phyloP scores from a whole-genome alignment of 92 coral and sea anemone genomes.

The Palythoa heliodiscus region DNA sequence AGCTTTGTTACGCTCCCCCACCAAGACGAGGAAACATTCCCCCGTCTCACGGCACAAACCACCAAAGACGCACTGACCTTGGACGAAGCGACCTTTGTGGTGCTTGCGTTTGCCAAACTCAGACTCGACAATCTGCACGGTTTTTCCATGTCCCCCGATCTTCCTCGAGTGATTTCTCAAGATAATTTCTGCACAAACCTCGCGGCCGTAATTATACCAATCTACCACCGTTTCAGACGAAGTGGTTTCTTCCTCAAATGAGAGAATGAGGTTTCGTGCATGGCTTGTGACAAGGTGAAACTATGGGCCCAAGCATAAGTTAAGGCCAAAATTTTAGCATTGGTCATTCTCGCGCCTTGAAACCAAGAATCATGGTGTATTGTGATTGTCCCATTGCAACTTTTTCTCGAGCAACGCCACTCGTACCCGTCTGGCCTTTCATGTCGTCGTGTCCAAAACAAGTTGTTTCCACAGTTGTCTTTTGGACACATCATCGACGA shows the following conservation, averaged over 20 bases:
- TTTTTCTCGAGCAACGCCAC: constrained; percentile 22
- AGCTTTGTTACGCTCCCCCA: constrained; percentile 28
- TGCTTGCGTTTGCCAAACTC: constrained; percentile 28
- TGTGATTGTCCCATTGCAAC: not conserved
- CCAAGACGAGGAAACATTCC: constrained; percentile 37
- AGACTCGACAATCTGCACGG: constrained; percentile 44
- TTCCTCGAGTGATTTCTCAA: constrained; percentile 1
- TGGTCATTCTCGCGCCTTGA: constrained; percentile 37
- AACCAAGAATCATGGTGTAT: constrained; percentile 39
- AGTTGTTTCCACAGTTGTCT: not conserved
- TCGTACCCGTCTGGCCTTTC: not conserved
- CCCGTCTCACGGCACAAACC: constrained; percentile 41
- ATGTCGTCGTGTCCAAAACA: not conserved
- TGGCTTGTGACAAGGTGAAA: constrained; percentile 20
- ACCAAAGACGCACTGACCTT: constrained; percentile 43
- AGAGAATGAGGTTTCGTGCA: constrained; percentile 3
- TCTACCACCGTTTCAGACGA: constrained; percentile 48
- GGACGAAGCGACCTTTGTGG: constrained; percentile 20
- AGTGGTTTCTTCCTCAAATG: not conserved
- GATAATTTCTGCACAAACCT: constrained; percentile 41
- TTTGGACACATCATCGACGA: constrained; percentile 1
- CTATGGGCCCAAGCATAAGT: constrained; percentile 41
- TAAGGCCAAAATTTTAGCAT: constrained; percentile 32
- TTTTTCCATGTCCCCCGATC: constrained; percentile 45
- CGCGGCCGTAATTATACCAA: constrained; percentile 45